phyloP scores from a whole-genome alignment of 2,113 vertebrate species.

The Herpetotheres cachinnans region DNA sequence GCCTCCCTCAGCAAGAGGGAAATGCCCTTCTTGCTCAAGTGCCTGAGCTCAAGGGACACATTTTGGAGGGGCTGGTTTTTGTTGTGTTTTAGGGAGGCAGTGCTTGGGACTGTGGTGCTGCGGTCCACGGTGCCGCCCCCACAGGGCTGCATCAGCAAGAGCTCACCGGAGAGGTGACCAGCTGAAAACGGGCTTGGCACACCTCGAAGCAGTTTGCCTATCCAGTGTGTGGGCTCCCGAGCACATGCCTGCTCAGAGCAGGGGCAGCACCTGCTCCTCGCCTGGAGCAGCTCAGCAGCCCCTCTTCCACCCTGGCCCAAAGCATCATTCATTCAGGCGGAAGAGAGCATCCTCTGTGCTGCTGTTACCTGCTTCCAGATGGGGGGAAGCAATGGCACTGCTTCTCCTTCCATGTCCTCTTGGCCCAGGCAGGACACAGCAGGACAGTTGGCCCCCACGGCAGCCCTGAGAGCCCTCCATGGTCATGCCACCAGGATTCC shows the following conservation, averaged over 20 bases:
- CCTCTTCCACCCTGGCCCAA: not conserved
- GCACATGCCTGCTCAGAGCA: not conserved
- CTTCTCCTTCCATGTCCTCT: not conserved
- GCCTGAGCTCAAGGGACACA: not conserved
- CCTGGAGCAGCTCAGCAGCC: not conserved
- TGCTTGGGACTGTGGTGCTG: rapidly evolving
- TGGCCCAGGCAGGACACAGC: not conserved
- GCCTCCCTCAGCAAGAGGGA: not conserved
- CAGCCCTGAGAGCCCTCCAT: not conserved
- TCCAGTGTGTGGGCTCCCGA: rapidly evolving
- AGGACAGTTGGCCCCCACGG: not conserved
- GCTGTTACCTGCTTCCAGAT: not conserved
- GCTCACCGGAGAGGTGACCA: not conserved
- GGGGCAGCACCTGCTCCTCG: rapidly evolving
- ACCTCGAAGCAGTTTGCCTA: not conserved
- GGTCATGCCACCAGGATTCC: not conserved
- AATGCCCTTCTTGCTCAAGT: not conserved
- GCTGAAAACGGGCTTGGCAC: not conserved
- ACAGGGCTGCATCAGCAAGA: not conserved
- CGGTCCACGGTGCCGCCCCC: not conserved
- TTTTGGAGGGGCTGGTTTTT: not conserved
- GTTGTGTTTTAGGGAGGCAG: not conserved
- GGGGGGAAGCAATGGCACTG: rapidly evolving
- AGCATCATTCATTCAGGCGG: not conserved
- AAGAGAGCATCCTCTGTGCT: not conserved